Evolutionary conservation across 1,140 invertebrate genomes (phyloP).

Genomic region (Zophobas atratus): DNA sequence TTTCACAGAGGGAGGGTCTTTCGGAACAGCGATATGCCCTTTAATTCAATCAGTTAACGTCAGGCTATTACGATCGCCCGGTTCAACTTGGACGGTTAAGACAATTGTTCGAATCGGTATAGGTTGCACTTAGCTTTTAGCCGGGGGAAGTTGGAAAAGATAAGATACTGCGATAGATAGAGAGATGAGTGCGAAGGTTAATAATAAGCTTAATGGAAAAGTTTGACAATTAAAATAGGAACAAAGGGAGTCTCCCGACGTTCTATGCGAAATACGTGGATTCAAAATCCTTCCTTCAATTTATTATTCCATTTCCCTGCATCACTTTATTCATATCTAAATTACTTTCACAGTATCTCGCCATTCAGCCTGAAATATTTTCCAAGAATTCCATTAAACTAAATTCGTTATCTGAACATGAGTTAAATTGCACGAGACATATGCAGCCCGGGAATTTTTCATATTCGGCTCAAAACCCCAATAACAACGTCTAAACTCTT

Average conservation of each 20-base stretch:
- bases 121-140: background rate
- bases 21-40: slow-evolving; percentile 12
- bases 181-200: background rate
- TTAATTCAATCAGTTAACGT: slow-evolving; percentile 26
- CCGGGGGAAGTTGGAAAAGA: background rate
- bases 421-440: slow-evolving; percentile 2
- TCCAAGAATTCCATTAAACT: slow-evolving; percentile 34
- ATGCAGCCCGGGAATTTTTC: background rate
- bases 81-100: background rate
- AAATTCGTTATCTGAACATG: slow-evolving; percentile 34
- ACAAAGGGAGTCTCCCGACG: background rate
- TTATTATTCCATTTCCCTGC: slow-evolving; percentile 40
- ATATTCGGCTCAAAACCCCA: background rate
- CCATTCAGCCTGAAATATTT: slow-evolving; percentile 33
- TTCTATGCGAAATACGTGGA: background rate
- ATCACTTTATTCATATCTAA: slow-evolving; percentile 42
- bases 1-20: slow-evolving; percentile 22
- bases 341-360: slow-evolving; percentile 39
- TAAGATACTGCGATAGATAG: background rate
- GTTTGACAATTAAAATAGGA: slow-evolving; percentile 29
- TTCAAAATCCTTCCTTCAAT: slow-evolving; percentile 34
- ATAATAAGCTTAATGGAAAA: slow-evolving; percentile 10
- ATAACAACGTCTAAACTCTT: too few relatives aligned
- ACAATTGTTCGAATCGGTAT: background rate
- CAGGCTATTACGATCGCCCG: slow-evolving; percentile 3